Percentiles rank a stretch among this genome's conserved stretches.
These are phyloP conservation scores for Bradysia coprophila DNA, from an alignment of 1,140 invertebrate species.

Conservation along the genomic window DNA sequence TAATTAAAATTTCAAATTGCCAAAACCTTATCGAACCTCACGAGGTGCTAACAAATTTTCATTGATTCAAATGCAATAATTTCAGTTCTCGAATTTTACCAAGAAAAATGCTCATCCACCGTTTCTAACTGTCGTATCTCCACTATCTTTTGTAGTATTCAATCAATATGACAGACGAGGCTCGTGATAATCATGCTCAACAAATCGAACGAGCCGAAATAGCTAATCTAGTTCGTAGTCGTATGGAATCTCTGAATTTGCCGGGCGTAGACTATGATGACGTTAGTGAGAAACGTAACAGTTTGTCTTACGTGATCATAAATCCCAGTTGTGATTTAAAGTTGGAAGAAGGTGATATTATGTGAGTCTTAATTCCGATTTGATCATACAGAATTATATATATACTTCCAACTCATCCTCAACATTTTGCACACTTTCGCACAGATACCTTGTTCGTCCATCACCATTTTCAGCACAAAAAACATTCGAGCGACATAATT, in stretches of 20 bases:
- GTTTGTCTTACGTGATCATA: constrained; percentile 93
- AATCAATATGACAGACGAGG: constrained; percentile 61
- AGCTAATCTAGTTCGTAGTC: constrained; percentile 75
- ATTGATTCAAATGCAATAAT: too few relatives aligned
- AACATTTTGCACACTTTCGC: constrained; percentile 3
- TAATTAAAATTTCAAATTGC: too few relatives aligned
- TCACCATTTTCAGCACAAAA: constrained; percentile 86
- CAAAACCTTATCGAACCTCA: too few relatives aligned
- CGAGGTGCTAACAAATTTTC: too few relatives aligned
- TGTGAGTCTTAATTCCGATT: constrained; percentile 46
- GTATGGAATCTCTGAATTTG: constrained; percentile 85
- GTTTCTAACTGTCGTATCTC: background rate
- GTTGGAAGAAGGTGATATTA: constrained; percentile 88
- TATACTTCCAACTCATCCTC: background rate
- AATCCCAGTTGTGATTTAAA: constrained; percentile 96
- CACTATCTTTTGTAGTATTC: constrained; percentile 42
- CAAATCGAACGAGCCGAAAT: constrained; percentile 91
- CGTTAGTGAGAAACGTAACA: constrained; percentile 78
- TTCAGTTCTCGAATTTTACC: too few relatives aligned
- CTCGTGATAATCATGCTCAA: constrained; percentile 66
- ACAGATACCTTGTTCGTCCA: constrained; percentile 67
- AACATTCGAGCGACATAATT: constrained; percentile 81
- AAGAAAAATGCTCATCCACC: too few relatives aligned
- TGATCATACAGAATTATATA: background rate
- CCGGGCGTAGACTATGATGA: constrained; percentile 82